A percentile compares a stretch with the other conserved stretches of the same genome.
These are phyloP conservation scores for Carollia perspicillata DNA, from an alignment of 2,113 vertebrate species.

Conservation along the genomic window DNA sequence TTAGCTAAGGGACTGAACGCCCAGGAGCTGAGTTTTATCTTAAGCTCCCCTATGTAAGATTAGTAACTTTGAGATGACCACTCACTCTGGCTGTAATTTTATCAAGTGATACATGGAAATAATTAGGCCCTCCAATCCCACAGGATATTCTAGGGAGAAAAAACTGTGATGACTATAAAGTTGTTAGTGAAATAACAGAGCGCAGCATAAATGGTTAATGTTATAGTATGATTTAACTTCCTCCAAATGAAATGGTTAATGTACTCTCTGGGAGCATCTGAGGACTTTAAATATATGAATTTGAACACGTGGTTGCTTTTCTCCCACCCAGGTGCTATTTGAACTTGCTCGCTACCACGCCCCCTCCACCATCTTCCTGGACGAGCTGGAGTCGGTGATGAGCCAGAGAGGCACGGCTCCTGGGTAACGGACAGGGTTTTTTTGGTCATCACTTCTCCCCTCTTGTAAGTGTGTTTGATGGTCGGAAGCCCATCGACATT, in stretches of 20 bases:
- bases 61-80: conserved; percentile 23
- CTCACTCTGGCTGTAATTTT: conserved; percentile 44
- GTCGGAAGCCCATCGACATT: conserved; percentile 62
- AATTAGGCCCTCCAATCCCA: conserved; percentile 11
- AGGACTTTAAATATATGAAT: neutral
- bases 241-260: neutral
- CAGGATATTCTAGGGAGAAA: neutral
- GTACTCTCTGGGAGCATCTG: neutral
- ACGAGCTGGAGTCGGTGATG: conserved; percentile 98
- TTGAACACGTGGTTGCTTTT: conserved; percentile 40
- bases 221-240: neutral
- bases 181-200: conserved; percentile 2
- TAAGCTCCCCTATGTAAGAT: neutral
- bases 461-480: conserved; percentile 58
- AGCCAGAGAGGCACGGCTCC: conserved; percentile 89
- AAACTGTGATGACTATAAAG: conserved; percentile 8
- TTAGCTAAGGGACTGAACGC: neutral
- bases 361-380: conserved; percentile 98
- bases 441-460: conserved; percentile 27
- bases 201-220: neutral
- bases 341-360: conserved; percentile 96
- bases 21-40: neutral
- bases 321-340: conserved; percentile 89
- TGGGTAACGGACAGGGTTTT: conserved; percentile 83
- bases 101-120: conserved; percentile 40